phyloP scores from a whole-genome alignment of 2,888 invertebrate species.

The Cosmopolites sordidus region DNA sequence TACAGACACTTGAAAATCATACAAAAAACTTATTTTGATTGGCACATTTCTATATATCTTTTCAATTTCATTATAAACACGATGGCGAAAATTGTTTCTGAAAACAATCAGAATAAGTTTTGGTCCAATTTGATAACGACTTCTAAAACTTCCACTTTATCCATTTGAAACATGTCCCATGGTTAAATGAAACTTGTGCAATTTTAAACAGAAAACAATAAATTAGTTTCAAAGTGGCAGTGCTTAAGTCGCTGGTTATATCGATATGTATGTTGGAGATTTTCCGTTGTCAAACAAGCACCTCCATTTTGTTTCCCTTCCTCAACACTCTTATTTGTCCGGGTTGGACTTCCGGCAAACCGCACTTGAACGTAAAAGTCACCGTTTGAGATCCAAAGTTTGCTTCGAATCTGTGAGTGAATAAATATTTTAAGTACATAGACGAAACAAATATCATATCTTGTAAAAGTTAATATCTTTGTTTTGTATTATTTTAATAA shows the following conservation, averaged over 20 bases:
- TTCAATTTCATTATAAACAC: too few species aligned
- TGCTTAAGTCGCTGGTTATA: constrained; percentile 24
- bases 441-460: too few species aligned
- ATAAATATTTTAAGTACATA: too few species aligned
- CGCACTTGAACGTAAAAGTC: constrained; percentile 71
- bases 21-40: too few species aligned
- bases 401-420: constrained; percentile 72
- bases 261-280: constrained; percentile 24
- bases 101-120: background rate
- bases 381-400: constrained; percentile 79
- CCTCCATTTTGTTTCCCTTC: constrained; percentile 68
- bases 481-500: too few species aligned
- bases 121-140: constrained; percentile 1
- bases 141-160: background rate
- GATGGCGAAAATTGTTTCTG: too few species aligned
- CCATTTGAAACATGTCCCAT: background rate
- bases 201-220: constrained; percentile 1
- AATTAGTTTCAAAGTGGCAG: constrained; percentile 18
- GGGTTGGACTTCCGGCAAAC: constrained; percentile 60
- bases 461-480: too few species aligned
- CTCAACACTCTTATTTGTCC: constrained; percentile 64
- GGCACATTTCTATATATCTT: too few species aligned
- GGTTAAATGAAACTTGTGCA: background rate
- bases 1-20: too few species aligned
- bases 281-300: constrained; percentile 54